Percentiles rank a stretch among this genome's conserved stretches.
Conservation (phyloP, 2,797 vertebrate genomes). For the Micrastur ruficollis region DNA sequence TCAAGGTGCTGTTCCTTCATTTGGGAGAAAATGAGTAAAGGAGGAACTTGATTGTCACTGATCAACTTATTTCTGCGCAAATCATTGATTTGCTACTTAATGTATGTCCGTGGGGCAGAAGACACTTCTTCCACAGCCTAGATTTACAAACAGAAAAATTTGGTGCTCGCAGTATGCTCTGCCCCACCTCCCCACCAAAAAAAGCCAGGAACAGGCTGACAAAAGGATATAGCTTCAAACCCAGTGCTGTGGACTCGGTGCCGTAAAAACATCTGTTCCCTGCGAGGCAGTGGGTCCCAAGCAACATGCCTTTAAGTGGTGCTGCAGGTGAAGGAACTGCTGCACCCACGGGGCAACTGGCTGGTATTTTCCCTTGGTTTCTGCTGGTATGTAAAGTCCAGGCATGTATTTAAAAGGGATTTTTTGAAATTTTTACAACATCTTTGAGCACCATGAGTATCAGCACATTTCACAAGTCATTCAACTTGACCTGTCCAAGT, state of each 20-base stretch:
- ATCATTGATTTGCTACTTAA: not conserved
- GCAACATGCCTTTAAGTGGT: not conserved
- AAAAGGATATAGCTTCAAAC: not conserved
- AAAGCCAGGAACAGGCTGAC: fast-evolving
- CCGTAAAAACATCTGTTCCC: not conserved
- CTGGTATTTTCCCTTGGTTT: not conserved
- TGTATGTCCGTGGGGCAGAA: not conserved
- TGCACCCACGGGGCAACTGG: not conserved
- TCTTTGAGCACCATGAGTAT: not conserved
- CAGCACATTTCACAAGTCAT: not conserved
- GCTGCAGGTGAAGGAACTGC: not conserved
- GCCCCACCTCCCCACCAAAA: not conserved
- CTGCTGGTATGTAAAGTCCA: not conserved
- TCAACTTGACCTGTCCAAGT: not conserved
- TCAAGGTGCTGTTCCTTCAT: not conserved
- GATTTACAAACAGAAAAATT: not conserved
- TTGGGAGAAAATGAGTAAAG: not conserved
- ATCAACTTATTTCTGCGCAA: not conserved
- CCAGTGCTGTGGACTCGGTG: fast-evolving
- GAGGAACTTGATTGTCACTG: fast-evolving
- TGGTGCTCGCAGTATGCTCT: not conserved
- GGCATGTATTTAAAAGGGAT: not conserved
- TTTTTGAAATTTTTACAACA: not conserved
- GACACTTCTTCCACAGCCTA: not conserved
- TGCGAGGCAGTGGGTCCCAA: not conserved